These are phyloP conservation scores for Bufo gargarizans DNA, from an alignment of 2,113 vertebrate genomes.

Conservation along the genomic window DNA sequence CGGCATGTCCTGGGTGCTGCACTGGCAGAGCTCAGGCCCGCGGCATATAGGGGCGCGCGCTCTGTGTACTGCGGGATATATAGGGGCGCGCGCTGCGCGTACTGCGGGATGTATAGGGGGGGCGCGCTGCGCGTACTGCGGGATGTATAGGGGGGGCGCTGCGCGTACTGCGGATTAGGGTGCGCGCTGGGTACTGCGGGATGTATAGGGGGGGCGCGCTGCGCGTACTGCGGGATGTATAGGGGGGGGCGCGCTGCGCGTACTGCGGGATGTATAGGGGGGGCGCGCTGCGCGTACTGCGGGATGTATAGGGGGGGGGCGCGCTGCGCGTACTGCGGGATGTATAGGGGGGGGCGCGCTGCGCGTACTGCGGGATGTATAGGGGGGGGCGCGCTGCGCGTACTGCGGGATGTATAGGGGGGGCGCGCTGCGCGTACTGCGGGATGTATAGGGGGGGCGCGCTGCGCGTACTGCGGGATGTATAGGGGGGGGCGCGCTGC, in stretches of 20 bases:
- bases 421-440: not conserved
- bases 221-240: too few relatives aligned
- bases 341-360: not conserved
- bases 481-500: slow-evolving; percentile 59
- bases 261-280: not conserved
- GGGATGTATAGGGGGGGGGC: too few relatives aligned
- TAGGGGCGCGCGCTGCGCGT: not conserved
- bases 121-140: not conserved
- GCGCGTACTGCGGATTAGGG: not conserved
- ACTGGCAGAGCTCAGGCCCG: not conserved
- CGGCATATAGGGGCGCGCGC: not conserved
- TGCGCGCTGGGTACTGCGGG: not conserved
- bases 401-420: not conserved
- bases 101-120: not conserved
- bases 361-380: not conserved
- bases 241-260: too few relatives aligned
- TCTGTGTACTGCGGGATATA: not conserved
- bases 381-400: not conserved
- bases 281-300: slow-evolving; percentile 61
- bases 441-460: not conserved
- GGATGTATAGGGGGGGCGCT: not conserved
- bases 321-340: not conserved
- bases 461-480: not conserved
- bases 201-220: not conserved
- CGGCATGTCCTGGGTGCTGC: too few relatives aligned